phyloP scores from a whole-genome alignment of 2,797 vertebrate species.

The Philypnodon macrostomus region DNA sequence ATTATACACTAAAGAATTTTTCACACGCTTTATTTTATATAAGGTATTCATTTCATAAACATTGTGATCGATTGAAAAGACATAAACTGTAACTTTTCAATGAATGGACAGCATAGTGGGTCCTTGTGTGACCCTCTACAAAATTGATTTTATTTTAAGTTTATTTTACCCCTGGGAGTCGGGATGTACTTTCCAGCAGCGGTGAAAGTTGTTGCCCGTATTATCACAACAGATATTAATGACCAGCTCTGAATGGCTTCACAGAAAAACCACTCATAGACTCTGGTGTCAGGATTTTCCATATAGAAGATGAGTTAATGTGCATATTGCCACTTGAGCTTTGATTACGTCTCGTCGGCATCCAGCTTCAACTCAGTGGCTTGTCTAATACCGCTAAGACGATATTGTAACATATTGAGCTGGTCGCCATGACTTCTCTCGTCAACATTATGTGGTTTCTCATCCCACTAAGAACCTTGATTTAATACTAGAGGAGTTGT shows the following conservation, averaged over 20 bases:
- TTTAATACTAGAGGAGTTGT: slow-evolving; percentile 1
- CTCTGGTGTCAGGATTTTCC: slow-evolving; percentile 6
- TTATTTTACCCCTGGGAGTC: background rate
- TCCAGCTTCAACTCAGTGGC: slow-evolving; percentile 2
- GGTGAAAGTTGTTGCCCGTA: background rate
- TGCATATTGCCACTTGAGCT: background rate
- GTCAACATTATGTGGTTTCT: background rate
- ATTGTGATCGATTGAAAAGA: no score
- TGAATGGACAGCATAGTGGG: background rate
- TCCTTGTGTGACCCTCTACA: background rate
- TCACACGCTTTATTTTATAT: slow-evolving; percentile 8
- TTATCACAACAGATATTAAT: background rate
- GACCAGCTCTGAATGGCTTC: background rate
- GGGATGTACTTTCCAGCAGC: background rate
- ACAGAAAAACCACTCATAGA: background rate
- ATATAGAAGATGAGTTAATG: slow-evolving; percentile 3
- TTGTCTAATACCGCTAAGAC: background rate
- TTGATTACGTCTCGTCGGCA: background rate
- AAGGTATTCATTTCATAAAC: background rate
- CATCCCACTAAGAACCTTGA: background rate
- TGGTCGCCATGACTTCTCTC: slow-evolving; percentile 7
- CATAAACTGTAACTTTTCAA: background rate
- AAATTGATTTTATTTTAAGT: slow-evolving; percentile 1
- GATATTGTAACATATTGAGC: slow-evolving; percentile 5
- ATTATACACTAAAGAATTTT: background rate